Conservation (phyloP, 2,888 invertebrate genomes). For the Petrolisthes cinctipes region DNA sequence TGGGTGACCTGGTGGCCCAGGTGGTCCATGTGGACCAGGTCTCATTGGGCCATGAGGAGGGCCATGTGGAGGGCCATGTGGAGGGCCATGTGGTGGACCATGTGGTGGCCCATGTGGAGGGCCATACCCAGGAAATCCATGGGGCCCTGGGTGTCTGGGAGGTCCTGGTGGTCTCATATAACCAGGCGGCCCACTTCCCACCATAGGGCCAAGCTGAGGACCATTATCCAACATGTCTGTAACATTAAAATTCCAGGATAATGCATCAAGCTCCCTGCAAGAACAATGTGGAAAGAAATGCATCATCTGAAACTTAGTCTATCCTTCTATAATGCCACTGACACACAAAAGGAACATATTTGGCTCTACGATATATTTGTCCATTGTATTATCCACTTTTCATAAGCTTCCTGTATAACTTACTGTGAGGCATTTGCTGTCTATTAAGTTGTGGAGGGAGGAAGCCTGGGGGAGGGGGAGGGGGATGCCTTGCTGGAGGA, state of each 20-base stretch:
- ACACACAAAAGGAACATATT: neutral
- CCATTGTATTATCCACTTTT: neutral
- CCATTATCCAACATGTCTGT: slow-evolving; percentile 54
- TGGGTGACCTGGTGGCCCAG: slow-evolving; percentile 42
- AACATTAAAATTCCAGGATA: neutral
- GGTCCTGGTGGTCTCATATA: slow-evolving; percentile 52
- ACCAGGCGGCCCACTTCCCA: slow-evolving; percentile 54
- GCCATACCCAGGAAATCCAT: slow-evolving; percentile 38
- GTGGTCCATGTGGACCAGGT: slow-evolving; percentile 41
- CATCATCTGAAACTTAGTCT: neutral
- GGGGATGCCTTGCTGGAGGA: slow-evolving; percentile 38
- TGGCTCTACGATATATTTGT: neutral
- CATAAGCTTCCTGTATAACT: neutral
- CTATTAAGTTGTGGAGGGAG: slow-evolving; percentile 47
- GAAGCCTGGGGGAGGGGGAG: slow-evolving; percentile 57
- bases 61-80: slow-evolving; percentile 26
- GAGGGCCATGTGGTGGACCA: slow-evolving; percentile 24
- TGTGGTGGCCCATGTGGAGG: slow-evolving; percentile 4
- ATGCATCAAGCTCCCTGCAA: neutral
- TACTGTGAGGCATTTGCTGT: slow-evolving; percentile 46
- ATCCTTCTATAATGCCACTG: neutral
- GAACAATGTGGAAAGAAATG: neutral
- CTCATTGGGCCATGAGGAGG: slow-evolving; percentile 30
- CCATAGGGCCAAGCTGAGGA: slow-evolving; percentile 46
- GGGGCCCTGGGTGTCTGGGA: slow-evolving; percentile 34